phyloP scores from a whole-genome alignment of 2,888 invertebrate genomes.

The Gonocerus acuteangulatus region DNA sequence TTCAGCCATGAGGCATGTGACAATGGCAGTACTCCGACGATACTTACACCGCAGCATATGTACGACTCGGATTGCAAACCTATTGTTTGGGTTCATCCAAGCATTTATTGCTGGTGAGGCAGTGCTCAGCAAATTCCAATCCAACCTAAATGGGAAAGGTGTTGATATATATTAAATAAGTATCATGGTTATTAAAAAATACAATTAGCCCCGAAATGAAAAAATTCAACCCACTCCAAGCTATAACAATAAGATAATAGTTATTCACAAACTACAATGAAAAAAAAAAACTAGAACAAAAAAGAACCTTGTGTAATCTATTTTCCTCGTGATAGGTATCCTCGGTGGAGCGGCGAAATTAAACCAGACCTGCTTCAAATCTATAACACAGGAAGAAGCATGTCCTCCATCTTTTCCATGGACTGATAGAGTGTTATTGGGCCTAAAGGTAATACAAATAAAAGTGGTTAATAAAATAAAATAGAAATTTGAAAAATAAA shows the following conservation, averaged over 20 bases:
- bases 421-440: conserved; percentile 31
- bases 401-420: conserved; percentile 56
- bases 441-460: conserved; percentile 16
- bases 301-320: conserved; percentile 76
- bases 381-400: conserved; percentile 77
- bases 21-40: conserved; percentile 71
- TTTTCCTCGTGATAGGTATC: conserved; percentile 86
- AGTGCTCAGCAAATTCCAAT: conserved; percentile 93
- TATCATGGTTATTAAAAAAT: no score
- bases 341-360: conserved; percentile 95
- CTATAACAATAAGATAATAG: no score
- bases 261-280: background rate
- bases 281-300: background rate
- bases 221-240: background rate
- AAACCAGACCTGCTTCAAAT: conserved; percentile 88
- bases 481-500: background rate
- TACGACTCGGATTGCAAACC: conserved; percentile 75
- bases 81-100: conserved; percentile 94
- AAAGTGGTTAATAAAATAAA: background rate
- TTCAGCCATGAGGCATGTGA: conserved; percentile 92
- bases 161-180: background rate
- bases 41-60: conserved; percentile 73
- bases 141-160: conserved; percentile 57
- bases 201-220: background rate
- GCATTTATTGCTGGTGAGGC: conserved; percentile 95